phyloP scores from a whole-genome alignment of 2,888 invertebrate species.

The Dasysyrphus tricinctus region DNA sequence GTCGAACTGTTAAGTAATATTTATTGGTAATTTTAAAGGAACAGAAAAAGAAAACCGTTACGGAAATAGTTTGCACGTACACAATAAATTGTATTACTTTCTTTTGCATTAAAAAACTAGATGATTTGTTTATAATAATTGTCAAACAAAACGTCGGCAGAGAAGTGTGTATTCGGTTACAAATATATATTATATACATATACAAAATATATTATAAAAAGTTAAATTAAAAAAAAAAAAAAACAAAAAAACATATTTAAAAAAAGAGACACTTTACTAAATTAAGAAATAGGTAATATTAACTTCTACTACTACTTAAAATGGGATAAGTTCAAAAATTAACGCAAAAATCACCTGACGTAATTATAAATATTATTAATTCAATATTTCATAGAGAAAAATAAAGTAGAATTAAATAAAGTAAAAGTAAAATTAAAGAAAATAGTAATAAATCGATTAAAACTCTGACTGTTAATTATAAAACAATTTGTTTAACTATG shows the following conservation, averaged over 20 bases:
- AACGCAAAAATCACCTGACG: conserved; percentile 78
- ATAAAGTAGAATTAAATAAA: conserved; percentile 78
- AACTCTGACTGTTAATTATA: conserved; percentile 84
- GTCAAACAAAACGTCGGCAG: conserved; percentile 63
- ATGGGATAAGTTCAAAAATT: conserved; percentile 77
- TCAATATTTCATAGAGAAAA: conserved; percentile 77
- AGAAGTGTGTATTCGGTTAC: conserved; percentile 77
- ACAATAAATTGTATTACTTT: conserved; percentile 73
- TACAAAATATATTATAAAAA: conserved; percentile 74
- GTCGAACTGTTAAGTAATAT: conserved; percentile 62
- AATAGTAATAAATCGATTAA: conserved; percentile 78
- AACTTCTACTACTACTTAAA: conserved; percentile 77
- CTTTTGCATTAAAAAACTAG: conserved; percentile 71
- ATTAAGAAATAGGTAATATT: conserved; percentile 78
- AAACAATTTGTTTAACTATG: conserved; percentile 82
- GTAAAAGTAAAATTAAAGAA: conserved; percentile 71
- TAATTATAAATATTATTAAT: conserved; percentile 77
- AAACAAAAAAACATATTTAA: conserved; percentile 77
- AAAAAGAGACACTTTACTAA: conserved; percentile 77
- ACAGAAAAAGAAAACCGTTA: conserved; percentile 62
- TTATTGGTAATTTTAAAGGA: conserved; percentile 69
- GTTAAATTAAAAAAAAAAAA: conserved; percentile 71
- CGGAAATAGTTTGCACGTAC: conserved; percentile 70
- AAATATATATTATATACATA: conserved; percentile 61
- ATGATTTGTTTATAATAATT: conserved; percentile 64